Evolutionary conservation across 2,113 vertebrate species (phyloP).

Genomic region (Circaetus cinerascens): DNA sequence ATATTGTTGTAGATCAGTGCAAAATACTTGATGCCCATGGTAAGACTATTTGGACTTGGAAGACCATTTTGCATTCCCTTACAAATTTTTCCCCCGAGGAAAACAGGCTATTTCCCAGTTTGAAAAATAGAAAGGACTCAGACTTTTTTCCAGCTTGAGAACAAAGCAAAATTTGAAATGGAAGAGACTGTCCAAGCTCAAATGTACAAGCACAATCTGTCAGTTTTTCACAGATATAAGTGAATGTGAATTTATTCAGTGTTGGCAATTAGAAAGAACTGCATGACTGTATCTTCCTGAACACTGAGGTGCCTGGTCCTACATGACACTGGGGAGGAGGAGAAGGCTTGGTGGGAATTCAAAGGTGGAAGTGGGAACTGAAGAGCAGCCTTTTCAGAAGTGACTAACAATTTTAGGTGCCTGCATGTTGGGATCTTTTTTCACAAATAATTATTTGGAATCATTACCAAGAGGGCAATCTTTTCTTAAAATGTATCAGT

Average conservation of each 20-base stretch:
- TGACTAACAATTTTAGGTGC: neutral
- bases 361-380: neutral
- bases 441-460: neutral
- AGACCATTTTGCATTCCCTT: neutral
- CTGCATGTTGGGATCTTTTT: neutral
- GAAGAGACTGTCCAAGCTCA: neutral
- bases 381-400: neutral
- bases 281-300: neutral
- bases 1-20: neutral
- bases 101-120: neutral
- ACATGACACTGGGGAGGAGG: neutral
- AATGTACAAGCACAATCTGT: neutral
- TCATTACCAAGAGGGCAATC: neutral
- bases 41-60: neutral
- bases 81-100: neutral
- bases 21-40: neutral
- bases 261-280: neutral
- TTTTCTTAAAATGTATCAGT: neutral
- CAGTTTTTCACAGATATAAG: neutral
- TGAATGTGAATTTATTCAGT: slow-evolving; percentile 26
- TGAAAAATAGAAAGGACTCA: neutral
- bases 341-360: neutral
- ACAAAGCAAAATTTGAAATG: neutral
- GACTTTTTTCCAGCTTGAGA: neutral
- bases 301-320: neutral